These are phyloP conservation scores for Neofelis nebulosa DNA, from an alignment of 2,113 vertebrate species.

Conservation along the genomic window DNA sequence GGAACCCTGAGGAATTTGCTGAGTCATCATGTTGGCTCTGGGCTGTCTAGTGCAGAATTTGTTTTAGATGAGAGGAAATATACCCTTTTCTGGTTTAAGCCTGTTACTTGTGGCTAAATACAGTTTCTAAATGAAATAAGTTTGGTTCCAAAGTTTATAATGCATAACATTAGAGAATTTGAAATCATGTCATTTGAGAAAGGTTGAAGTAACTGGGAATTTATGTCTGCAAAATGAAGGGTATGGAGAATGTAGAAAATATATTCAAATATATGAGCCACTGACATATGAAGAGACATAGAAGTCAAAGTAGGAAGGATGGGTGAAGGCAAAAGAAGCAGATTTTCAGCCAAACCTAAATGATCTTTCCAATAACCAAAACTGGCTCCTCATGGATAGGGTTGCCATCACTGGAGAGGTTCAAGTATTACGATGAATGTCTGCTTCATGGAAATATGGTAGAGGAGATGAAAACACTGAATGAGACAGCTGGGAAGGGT, in stretches of 20 bases:
- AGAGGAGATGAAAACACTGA: neutral
- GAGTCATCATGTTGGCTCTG: neutral
- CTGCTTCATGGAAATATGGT: neutral
- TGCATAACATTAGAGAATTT: neutral
- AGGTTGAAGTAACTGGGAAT: neutral
- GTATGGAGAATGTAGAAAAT: neutral
- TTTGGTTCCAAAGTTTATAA: neutral
- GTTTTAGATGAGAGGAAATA: neutral
- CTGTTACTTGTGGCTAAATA: neutral
- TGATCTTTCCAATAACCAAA: neutral
- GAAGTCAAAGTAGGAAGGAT: neutral
- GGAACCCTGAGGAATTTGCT: neutral
- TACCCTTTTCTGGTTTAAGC: neutral
- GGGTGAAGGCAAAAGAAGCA: neutral
- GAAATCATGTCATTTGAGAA: constrained; percentile 22
- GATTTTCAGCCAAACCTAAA: neutral
- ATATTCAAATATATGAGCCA: neutral
- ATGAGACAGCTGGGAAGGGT: neutral
- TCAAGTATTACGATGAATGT: neutral
- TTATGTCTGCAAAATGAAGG: neutral
- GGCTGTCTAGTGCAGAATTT: neutral
- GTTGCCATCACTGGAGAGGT: fast-evolving
- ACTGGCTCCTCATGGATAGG: neutral
- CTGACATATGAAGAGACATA: neutral
- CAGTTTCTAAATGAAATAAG: constrained; percentile 12